Conservation (phyloP, 2,113 vertebrate species). For the Pyrgilauda ruficollis region DNA sequence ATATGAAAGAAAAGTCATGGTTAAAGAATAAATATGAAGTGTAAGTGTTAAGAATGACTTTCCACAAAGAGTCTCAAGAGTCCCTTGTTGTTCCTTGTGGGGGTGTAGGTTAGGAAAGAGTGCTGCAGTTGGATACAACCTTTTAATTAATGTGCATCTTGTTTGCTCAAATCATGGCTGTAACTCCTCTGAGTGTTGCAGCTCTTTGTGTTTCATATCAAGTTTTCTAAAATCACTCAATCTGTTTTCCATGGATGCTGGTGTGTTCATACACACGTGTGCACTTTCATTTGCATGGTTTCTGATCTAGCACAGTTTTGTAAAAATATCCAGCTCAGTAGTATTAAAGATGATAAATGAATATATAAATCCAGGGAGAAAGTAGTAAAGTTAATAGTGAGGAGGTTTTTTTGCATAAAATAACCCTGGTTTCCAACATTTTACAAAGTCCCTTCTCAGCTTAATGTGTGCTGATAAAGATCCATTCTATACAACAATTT, state of each 20-base stretch:
- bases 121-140: not conserved
- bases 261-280: not conserved
- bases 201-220: not conserved
- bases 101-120: not conserved
- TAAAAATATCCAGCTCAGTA: not conserved
- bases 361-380: not conserved
- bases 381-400: not conserved
- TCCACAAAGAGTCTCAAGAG: not conserved
- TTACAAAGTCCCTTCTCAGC: not conserved
- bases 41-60: not conserved
- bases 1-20: not conserved
- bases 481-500: not conserved
- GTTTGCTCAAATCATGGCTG: not conserved
- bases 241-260: not conserved
- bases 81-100: not conserved
- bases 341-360: constrained; percentile 39
- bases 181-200: not conserved
- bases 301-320: not conserved
- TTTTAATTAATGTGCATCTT: not conserved
- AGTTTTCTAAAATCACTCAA: not conserved
- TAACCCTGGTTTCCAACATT: not conserved
- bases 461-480: not conserved
- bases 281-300: not conserved
- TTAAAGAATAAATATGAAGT: not conserved
- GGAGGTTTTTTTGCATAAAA: not conserved